phyloP scores from a whole-genome alignment of 2,888 invertebrate species.

The Sussaba pulchella region DNA sequence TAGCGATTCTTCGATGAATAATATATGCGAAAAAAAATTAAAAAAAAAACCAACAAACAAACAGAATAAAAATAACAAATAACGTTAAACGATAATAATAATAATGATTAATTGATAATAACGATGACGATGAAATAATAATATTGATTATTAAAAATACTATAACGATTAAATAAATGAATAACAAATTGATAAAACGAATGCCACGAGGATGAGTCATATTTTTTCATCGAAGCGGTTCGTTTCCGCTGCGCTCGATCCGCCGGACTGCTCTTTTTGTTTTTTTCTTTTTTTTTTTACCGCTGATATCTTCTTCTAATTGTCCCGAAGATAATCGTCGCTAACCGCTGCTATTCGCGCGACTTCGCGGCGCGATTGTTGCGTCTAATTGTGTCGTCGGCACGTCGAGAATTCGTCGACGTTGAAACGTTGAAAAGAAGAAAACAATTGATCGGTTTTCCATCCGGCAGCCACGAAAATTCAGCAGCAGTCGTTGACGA shows the following conservation, averaged over 20 bases:
- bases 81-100: constrained; percentile 75
- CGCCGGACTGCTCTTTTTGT: too few species aligned
- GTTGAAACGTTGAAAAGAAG: background rate
- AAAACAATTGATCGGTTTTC: background rate
- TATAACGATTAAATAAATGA: constrained; percentile 73
- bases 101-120: constrained; percentile 77
- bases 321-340: too few species aligned
- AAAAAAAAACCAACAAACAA: too few species aligned
- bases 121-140: constrained; percentile 71
- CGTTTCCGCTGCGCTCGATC: background rate
- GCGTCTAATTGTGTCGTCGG: background rate
- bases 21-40: constrained; percentile 57
- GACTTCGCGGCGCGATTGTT: too few species aligned
- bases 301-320: constrained; percentile 5
- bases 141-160: constrained; percentile 69
- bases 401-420: background rate
- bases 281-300: constrained; percentile 6
- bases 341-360: background rate
- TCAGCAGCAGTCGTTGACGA: constrained; percentile 12
- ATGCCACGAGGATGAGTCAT: constrained; percentile 61
- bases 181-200: constrained; percentile 64
- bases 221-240: constrained; percentile 59
- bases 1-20: constrained; percentile 67
- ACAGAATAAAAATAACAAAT: constrained; percentile 26
- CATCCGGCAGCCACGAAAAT: background rate